Base-by-base conservation (phyloP, 2,888 invertebrate species). In the Tiliacea aurago region DNA sequence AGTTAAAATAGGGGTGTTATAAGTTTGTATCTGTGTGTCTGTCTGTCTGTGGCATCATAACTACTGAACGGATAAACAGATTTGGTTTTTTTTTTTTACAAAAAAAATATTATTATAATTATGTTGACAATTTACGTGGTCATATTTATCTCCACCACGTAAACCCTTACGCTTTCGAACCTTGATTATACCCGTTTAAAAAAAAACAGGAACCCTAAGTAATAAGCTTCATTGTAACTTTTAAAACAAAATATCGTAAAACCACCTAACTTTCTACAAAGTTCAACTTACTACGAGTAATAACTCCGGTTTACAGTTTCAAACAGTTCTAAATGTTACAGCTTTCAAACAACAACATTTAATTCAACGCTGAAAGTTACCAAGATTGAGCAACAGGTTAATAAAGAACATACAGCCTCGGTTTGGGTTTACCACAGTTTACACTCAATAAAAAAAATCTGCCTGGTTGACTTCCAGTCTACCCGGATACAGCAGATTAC, bases 281-380 rank as follows among this genome's bases (percentile, higher is more conserved):
- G 77, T 58, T 73, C 58, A 81, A 58, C 66, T 65, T 49, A 63
- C 45, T 68, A n/a, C n/a, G n/a, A n/a, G n/a, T n/a, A 65, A 58
- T 59, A 69, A 81, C 78, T 63, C 61, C 53, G 56, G 72, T 56
- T 67, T 37, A 69, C 65, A 66, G 68, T 58, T 65, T 51, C 59
- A 68, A 78, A 51, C 66, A 63, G 64, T 58, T 65, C 18, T 83
- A 61, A 72, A 59, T 66, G 75, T n/a, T 58, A 23, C 76, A 80
- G 68, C 75, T 80, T 73, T 72, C 81, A 77, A 80, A 80, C 81
- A 81, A 59, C 71, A 41, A 62, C 70, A 66, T 70, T 71, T 58
- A 37, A 67, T 76, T 83, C 69, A 37, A 63, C 49, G 76, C 68
- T 43, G 75, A 82, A 78, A 80, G 72, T 76, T 70, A 51, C 20